These are phyloP conservation scores for Heliornis fulica DNA, from an alignment of 2,113 vertebrate genomes.

Conservation along the genomic window DNA sequence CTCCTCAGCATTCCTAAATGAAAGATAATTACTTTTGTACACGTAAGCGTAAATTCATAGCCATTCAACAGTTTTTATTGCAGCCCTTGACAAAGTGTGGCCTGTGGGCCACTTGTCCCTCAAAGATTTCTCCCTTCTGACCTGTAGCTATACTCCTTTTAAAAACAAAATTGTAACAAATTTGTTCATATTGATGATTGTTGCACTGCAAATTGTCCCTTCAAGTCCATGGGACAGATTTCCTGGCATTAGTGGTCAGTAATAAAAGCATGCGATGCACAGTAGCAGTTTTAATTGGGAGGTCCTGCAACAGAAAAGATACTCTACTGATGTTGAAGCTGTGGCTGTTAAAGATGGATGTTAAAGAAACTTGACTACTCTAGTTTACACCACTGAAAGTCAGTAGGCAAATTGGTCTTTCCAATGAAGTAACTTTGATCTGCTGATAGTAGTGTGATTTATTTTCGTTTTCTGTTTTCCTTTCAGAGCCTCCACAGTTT, in stretches of 20 bases:
- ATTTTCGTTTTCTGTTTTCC: not conserved
- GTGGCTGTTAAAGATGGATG: not conserved
- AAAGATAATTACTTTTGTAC: conserved; percentile 19
- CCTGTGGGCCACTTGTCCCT: not conserved
- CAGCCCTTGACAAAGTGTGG: not conserved
- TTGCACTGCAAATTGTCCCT: not conserved
- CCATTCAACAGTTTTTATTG: not conserved
- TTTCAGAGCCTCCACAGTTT: conserved; percentile 92
- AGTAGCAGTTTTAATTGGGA: not conserved
- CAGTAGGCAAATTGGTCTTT: not conserved
- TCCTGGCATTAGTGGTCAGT: not conserved
- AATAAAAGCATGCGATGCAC: not conserved
- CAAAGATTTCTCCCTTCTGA: not conserved
- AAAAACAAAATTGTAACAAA: not conserved
- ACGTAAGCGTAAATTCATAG: not conserved
- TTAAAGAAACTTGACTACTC: not conserved
- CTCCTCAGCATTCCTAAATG: conserved; percentile 17
- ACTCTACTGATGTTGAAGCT: not conserved
- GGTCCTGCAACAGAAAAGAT: not conserved
- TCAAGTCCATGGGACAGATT: not conserved
- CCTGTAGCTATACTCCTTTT: not conserved
- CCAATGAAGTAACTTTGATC: not conserved
- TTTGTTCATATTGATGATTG: not conserved
- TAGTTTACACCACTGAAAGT: not conserved
- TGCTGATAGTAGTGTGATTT: not conserved